These are phyloP conservation scores for Holacanthus passer DNA, from an alignment of 2,113 vertebrate genomes.

Conservation along the genomic window DNA sequence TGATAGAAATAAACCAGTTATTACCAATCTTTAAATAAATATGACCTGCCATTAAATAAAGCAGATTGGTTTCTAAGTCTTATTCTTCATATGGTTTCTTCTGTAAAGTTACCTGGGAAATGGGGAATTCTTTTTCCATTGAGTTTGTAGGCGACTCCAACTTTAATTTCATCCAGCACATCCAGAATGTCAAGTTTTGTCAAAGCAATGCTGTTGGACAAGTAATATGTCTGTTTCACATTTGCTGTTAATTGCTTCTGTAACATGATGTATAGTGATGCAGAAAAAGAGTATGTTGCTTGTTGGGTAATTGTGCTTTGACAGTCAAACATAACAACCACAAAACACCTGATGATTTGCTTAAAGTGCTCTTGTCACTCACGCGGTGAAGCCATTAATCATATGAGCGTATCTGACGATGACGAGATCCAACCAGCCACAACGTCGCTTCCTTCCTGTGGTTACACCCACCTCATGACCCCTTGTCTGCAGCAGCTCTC, in stretches of 20 bases:
- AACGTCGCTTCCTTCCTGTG: conserved; percentile 95
- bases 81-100: not conserved
- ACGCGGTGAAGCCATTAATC: conserved; percentile 99
- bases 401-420: conserved; percentile 96
- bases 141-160: conserved; percentile 94
- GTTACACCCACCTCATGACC: conserved; percentile 97
- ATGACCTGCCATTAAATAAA: not conserved
- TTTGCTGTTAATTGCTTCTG: not conserved
- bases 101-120: conserved; percentile 90
- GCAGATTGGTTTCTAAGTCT: not conserved
- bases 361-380: conserved; percentile 72
- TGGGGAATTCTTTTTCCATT: conserved; percentile 96
- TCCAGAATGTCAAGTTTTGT: conserved; percentile 99
- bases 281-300: not conserved
- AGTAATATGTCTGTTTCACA: not conserved
- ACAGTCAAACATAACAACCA: not conserved
- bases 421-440: conserved; percentile 97
- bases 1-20: conserved; percentile 17
- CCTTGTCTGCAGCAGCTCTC: conserved; percentile 93
- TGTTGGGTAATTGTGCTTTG: not conserved
- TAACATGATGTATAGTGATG: not conserved
- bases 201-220: conserved; percentile 90
- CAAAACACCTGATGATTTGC: conserved; percentile 5
- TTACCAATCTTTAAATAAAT: not conserved
- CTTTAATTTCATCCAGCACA: conserved; percentile 94